phyloP scores from a whole-genome alignment of 2,113 vertebrate genomes.

The Brachyhypopomus gauderio region DNA sequence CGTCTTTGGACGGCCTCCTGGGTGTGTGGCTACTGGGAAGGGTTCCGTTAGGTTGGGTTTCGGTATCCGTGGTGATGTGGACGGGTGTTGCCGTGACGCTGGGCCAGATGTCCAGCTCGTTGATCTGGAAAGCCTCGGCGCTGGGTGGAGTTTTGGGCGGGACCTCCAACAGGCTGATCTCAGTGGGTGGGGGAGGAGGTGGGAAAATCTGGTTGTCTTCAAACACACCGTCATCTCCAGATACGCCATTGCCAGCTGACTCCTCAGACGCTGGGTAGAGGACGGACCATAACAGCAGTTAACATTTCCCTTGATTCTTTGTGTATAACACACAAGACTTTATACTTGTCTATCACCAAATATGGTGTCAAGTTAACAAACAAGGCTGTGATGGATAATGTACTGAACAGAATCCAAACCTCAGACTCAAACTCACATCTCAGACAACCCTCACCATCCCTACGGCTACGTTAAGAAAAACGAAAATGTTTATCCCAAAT shows the following conservation, averaged over 20 bases:
- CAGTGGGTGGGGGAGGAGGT: conserved; percentile 78
- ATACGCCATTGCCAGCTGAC: conserved; percentile 73
- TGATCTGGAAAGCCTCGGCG: conserved; percentile 74
- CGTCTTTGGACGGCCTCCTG: conserved; percentile 58
- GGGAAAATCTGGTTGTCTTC: conserved; percentile 79
- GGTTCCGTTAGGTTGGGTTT: conserved; percentile 62
- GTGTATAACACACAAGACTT: too few relatives aligned
- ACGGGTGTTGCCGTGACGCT: conserved; percentile 71
- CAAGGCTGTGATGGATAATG: neutral
- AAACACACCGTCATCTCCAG: conserved; percentile 69
- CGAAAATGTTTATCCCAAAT: neutral
- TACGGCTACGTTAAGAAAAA: neutral
- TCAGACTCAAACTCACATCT: conserved; percentile 13
- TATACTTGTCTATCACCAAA: neutral
- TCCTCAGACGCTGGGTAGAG: conserved; percentile 74
- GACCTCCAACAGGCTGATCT: conserved; percentile 84
- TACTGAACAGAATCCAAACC: neutral
- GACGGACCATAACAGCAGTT: conserved; percentile 31
- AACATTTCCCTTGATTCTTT: neutral
- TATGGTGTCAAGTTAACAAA: neutral
- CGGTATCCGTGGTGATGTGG: conserved; percentile 61
- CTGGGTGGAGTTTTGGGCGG: conserved; percentile 73
- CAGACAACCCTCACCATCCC: neutral
- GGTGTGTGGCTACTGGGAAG: conserved; percentile 70
- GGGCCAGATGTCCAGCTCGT: conserved; percentile 77